These are phyloP conservation scores for Troilus luridus DNA, from an alignment of 2,888 invertebrate genomes.

Conservation along the genomic window DNA sequence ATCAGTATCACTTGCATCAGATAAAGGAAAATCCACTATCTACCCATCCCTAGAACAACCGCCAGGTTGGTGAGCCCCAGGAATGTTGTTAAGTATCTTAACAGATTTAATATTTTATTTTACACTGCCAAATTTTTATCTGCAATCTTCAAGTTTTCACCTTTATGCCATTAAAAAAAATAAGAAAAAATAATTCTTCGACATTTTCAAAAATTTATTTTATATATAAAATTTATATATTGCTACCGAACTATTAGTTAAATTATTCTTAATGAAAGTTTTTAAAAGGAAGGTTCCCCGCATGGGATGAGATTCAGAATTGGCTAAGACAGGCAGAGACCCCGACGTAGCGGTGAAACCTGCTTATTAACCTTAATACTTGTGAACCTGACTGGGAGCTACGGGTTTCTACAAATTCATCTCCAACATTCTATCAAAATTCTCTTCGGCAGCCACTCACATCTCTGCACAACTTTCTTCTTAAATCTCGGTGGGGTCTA, in stretches of 20 bases:
- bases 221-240: too few relatives aligned
- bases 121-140: too few relatives aligned
- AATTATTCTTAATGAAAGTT: background rate
- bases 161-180: too few relatives aligned
- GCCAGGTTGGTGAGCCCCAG: too few relatives aligned
- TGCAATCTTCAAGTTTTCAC: too few relatives aligned
- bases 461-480: background rate
- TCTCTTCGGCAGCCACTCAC: background rate
- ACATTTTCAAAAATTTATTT: too few relatives aligned
- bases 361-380: constrained; percentile 39
- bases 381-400: constrained; percentile 19
- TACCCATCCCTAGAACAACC: too few relatives aligned
- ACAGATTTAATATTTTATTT: too few relatives aligned
- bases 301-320: background rate
- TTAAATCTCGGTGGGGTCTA: background rate
- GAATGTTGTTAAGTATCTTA: too few relatives aligned
- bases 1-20: too few relatives aligned
- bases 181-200: too few relatives aligned
- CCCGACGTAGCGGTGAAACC: constrained; percentile 13
- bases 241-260: background rate
- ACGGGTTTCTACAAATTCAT: constrained; percentile 19
- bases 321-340: background rate
- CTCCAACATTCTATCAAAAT: constrained; percentile 4
- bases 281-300: background rate
- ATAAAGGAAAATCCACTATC: too few relatives aligned